These are phyloP conservation scores for Pangasianodon gigas DNA, from an alignment of 2,113 vertebrate species.

Conservation along the genomic window DNA sequence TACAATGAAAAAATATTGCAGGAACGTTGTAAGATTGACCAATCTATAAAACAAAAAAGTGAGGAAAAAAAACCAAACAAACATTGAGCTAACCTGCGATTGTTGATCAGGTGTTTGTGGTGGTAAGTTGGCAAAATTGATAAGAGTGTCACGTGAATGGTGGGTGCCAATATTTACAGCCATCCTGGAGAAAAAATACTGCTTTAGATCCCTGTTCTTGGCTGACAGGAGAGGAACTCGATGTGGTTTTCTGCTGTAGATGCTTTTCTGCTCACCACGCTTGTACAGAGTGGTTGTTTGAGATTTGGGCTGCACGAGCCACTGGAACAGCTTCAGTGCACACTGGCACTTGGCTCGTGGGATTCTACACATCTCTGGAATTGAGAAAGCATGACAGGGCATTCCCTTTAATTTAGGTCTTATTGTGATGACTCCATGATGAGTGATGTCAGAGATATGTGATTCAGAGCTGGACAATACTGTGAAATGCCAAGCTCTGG, in stretches of 20 bases:
- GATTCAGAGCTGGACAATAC: neutral
- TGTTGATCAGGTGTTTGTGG: too few relatives aligned
- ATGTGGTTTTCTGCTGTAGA: neutral
- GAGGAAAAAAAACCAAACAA: too few relatives aligned
- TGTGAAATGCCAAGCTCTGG: neutral
- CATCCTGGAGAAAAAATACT: neutral
- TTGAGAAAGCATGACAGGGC: neutral
- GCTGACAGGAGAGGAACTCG: neutral
- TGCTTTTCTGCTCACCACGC: neutral
- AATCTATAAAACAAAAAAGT: too few relatives aligned
- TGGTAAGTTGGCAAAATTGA: too few relatives aligned
- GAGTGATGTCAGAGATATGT: neutral
- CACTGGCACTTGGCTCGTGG: neutral
- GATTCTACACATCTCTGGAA: neutral
- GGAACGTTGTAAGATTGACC: too few relatives aligned
- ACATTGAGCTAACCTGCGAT: too few relatives aligned
- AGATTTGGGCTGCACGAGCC: neutral
- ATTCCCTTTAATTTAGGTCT: neutral
- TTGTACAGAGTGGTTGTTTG: neutral
- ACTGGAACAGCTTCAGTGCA: neutral
- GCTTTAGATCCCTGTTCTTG: neutral
- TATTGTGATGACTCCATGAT: neutral
- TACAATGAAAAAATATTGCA: neutral
- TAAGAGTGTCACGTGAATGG: too few relatives aligned
- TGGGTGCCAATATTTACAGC: neutral